Evolutionary conservation across 2,888 invertebrate species (phyloP).

Genomic region (Parasteatoda lunata): DNA sequence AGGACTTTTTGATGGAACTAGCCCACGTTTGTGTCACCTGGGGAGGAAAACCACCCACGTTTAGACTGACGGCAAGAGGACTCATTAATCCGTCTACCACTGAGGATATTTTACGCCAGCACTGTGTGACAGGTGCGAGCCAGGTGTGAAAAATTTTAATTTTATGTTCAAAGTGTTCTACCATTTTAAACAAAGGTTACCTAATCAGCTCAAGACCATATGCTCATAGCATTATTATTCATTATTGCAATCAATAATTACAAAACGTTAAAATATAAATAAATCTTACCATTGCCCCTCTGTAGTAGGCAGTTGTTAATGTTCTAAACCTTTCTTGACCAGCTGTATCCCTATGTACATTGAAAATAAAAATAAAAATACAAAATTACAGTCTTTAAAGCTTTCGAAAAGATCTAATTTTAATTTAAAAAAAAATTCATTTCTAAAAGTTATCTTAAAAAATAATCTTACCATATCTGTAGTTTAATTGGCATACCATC

Average conservation of each 20-base stretch:
- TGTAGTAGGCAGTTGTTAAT: conserved; percentile 90
- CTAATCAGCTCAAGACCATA: too few relatives aligned
- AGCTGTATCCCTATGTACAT: conserved; percentile 84
- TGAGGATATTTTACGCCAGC: not conserved
- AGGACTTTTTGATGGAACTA: too few relatives aligned
- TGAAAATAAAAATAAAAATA: conserved; percentile 19
- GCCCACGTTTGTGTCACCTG: too few relatives aligned
- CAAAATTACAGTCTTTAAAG: not conserved
- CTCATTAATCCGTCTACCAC: too few relatives aligned
- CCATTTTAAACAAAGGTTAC: too few relatives aligned
- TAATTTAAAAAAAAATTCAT: not conserved
- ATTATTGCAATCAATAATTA: too few relatives aligned
- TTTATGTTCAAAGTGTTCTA: too few relatives aligned
- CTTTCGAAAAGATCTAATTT: not conserved
- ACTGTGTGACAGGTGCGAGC: not conserved
- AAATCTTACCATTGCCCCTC: conserved; percentile 83
- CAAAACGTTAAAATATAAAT: not conserved
- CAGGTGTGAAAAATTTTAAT: too few relatives aligned
- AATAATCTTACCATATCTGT: conserved; percentile 79
- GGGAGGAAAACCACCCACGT: too few relatives aligned
- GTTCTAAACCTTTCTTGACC: conserved; percentile 86
- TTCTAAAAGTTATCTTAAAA: not conserved
- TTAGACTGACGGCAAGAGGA: too few relatives aligned
- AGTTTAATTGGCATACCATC: conserved; percentile 89
- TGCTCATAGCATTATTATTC: too few relatives aligned